phyloP scores from a whole-genome alignment of 1,140 invertebrate species.

The Diachasmimorpha longicaudata region DNA sequence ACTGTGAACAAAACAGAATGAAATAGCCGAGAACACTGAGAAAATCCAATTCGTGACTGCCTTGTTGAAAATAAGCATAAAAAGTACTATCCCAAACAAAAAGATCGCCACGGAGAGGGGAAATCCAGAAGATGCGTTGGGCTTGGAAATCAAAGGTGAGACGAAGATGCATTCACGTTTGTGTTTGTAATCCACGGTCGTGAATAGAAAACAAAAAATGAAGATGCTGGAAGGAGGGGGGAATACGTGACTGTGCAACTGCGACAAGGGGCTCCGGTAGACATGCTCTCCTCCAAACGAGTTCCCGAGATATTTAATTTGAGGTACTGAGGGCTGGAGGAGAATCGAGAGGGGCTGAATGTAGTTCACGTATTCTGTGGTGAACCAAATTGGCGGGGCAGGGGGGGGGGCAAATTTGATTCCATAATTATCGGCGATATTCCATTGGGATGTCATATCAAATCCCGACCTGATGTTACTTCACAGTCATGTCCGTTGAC shows the following conservation, averaged over 20 bases:
- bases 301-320: slow-evolving; percentile 27
- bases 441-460: too few relatives aligned
- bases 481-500: too few relatives aligned
- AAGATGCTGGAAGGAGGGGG: not conserved
- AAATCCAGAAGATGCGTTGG: not conserved
- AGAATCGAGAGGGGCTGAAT: not conserved
- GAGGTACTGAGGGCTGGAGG: not conserved
- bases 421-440: too few relatives aligned
- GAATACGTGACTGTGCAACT: slow-evolving; percentile 49
- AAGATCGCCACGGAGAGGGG: not conserved
- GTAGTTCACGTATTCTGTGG: not conserved
- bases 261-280: slow-evolving; percentile 23
- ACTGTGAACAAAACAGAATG: not conserved
- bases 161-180: not conserved
- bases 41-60: not conserved
- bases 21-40: not conserved
- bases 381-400: too few relatives aligned
- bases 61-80: not conserved
- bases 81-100: not conserved
- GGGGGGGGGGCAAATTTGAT: too few relatives aligned
- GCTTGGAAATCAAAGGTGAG: not conserved
- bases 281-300: slow-evolving; percentile 45
- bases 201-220: not conserved
- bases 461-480: too few relatives aligned
- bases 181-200: not conserved